These are phyloP conservation scores for Protobothrops mucrosquamatus DNA, from an alignment of 2,113 vertebrate species.

Conservation along the genomic window DNA sequence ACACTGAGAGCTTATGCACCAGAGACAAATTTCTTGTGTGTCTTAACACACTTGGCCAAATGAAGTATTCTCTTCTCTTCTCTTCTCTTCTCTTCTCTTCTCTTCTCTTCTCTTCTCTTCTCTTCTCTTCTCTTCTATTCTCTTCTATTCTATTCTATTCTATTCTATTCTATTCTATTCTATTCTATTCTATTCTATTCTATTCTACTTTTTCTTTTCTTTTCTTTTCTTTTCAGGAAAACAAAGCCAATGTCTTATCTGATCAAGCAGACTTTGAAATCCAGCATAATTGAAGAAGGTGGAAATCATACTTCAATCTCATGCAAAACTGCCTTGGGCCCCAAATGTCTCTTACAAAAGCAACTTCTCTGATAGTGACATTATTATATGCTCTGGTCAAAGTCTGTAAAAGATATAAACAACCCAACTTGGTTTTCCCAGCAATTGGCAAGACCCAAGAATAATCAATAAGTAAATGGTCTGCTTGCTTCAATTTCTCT, in stretches of 20 bases:
- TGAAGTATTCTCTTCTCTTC: not conserved
- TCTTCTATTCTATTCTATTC: not conserved
- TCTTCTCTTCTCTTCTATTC: not conserved
- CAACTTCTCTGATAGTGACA: not conserved
- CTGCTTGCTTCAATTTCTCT: not conserved
- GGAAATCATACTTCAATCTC: not conserved
- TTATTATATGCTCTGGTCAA: slow-evolving; percentile 4
- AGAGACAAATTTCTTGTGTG: not conserved
- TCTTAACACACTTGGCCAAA: not conserved
- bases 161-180: not conserved
- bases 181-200: not conserved
- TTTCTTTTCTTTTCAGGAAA: not conserved
- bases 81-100: no score
- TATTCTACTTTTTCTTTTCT: no score
- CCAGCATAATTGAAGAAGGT: not conserved
- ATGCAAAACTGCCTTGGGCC: not conserved
- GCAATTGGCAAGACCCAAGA: not conserved
- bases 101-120: not conserved
- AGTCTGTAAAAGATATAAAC: not conserved
- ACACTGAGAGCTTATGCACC: not conserved
- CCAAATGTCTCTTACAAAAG: not conserved
- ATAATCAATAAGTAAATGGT: not conserved
- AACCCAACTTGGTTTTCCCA: not conserved
- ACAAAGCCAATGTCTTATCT: not conserved
- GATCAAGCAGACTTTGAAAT: not conserved